Percentiles rank a stretch among this genome's conserved stretches.
These are phyloP conservation scores for Coracopsis vasa DNA, from an alignment of 2,113 vertebrate species.

Conservation along the genomic window DNA sequence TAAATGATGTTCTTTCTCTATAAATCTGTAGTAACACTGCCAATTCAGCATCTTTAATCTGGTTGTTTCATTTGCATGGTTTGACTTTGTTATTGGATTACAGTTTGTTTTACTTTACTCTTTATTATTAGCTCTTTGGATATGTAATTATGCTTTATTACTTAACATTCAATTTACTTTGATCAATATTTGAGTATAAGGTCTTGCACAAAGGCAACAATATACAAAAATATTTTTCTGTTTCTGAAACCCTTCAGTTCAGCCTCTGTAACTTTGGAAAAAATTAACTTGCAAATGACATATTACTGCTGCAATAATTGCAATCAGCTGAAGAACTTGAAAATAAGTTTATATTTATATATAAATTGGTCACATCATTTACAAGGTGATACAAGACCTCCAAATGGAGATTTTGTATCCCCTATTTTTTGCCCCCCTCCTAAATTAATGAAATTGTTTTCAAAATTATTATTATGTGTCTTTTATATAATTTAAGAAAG, in stretches of 20 bases:
- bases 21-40: slow-evolving; percentile 22
- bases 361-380: not conserved
- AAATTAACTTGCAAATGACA: not conserved
- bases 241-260: not conserved
- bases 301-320: not conserved
- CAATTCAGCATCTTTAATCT: slow-evolving; percentile 39
- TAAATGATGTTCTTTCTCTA: slow-evolving; percentile 18
- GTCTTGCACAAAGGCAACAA: not conserved
- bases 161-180: slow-evolving; percentile 32
- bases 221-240: not conserved
- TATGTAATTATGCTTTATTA: slow-evolving; percentile 41
- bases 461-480: not conserved
- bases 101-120: slow-evolving; percentile 25
- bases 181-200: not conserved
- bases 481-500: not conserved
- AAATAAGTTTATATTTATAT: not conserved
- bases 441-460: not conserved
- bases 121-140: slow-evolving; percentile 17
- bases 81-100: slow-evolving; percentile 46
- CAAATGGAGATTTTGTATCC: not conserved
- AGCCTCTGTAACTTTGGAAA: not conserved
- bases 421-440: not conserved
- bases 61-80: slow-evolving; percentile 37
- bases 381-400: not conserved
- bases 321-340: not conserved